Evolutionary conservation across 2,113 vertebrate genomes (phyloP).

Genomic region (rat (Rattus norvegicus)): DNA sequence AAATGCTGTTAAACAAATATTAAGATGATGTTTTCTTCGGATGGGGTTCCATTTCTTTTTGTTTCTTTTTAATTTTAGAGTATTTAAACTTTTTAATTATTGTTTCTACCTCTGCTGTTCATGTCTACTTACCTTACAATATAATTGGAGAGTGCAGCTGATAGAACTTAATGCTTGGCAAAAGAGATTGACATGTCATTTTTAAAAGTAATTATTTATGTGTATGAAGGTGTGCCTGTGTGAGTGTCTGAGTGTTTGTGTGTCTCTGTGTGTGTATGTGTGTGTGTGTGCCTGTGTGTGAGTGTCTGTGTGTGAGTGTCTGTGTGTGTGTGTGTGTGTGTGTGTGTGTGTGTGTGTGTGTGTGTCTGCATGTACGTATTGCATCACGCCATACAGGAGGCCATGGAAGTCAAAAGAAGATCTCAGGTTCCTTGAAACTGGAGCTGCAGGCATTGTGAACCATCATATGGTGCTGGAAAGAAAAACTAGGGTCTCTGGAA

Average conservation of each 20-base stretch:
- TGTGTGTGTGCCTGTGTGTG: neutral
- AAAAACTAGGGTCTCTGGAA: neutral
- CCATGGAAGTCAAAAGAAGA: neutral
- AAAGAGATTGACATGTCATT: neutral
- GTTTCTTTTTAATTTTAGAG: neutral
- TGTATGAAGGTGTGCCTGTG: neutral
- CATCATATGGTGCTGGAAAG: neutral
- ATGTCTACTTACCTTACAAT: neutral
- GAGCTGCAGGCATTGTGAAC: neutral
- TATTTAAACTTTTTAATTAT: neutral
- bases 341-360: neutral
- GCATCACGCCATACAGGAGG: rapidly evolving
- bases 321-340: neutral
- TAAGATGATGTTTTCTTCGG: neutral
- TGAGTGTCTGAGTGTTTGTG: too few relatives aligned
- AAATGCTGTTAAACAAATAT: neutral
- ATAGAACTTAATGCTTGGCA: neutral
- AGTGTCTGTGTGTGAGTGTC: too few relatives aligned
- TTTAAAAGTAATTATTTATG: neutral
- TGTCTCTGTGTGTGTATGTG: neutral
- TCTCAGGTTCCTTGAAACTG: neutral
- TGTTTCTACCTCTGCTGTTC: neutral
- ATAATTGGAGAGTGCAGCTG: neutral
- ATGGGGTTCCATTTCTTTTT: neutral
- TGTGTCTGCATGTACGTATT: neutral